A percentile compares a stretch with the other conserved stretches of the same genome.
Evolutionary conservation across 2,113 vertebrate genomes (phyloP).

Genomic region (Cyphomyrus plagiostoma): DNA sequence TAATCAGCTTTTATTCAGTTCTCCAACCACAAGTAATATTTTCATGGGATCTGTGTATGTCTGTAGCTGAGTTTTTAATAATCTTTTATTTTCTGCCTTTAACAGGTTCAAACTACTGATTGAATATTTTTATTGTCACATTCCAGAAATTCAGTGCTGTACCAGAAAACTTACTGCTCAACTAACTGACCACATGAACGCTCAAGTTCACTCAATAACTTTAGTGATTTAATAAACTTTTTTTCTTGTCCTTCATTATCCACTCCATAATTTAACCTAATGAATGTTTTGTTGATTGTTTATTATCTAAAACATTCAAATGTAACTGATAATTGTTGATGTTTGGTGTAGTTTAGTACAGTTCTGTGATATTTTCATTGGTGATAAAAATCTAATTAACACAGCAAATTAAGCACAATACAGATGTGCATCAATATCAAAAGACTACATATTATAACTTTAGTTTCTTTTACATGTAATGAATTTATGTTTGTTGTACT

Average conservation of each 20-base stretch:
- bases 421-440: neutral
- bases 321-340: neutral
- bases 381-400: neutral
- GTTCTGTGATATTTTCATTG: neutral
- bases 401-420: neutral
- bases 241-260: neutral
- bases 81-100: neutral
- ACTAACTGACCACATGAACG: neutral
- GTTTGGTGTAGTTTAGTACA: neutral
- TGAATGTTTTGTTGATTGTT: neutral
- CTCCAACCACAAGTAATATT: neutral
- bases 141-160: neutral
- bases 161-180: neutral
- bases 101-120: neutral
- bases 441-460: neutral
- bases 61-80: neutral
- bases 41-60: neutral
- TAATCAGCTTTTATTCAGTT: neutral
- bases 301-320: neutral
- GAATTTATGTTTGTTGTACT: neutral
- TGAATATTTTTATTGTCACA: neutral
- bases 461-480: neutral
- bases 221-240: neutral
- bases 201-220: neutral
- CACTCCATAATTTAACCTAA: neutral